A percentile compares a stretch with the other conserved stretches of the same genome.
phyloP scores from a whole-genome alignment of 2,797 vertebrate species.

The Choloepus didactylus region DNA sequence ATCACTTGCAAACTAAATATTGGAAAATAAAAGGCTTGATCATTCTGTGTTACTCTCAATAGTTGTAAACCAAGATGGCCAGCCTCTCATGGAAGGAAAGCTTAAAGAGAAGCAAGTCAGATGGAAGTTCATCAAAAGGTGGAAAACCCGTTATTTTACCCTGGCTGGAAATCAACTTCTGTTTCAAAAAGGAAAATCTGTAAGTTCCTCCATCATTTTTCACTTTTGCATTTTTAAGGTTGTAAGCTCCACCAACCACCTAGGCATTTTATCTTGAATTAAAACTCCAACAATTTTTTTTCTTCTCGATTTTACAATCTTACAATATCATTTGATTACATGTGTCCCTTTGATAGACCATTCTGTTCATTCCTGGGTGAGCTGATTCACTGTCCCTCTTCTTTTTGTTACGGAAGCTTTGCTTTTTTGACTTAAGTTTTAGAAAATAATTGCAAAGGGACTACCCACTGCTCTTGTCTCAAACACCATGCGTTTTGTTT shows the following conservation, averaged over 20 bases:
- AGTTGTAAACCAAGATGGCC: slow-evolving; percentile 96
- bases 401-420: background rate
- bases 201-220: slow-evolving; percentile 86
- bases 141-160: slow-evolving; percentile 98
- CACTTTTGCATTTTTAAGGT: background rate
- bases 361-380: background rate
- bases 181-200: slow-evolving; percentile 96
- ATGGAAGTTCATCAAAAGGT: slow-evolving; percentile 98
- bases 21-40: slow-evolving; percentile 59
- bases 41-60: slow-evolving; percentile 63
- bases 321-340: background rate
- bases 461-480: background rate
- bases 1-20: background rate
- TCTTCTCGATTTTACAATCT: background rate
- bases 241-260: background rate
- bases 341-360: background rate
- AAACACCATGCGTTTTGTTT: background rate
- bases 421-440: background rate
- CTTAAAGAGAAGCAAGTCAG: slow-evolving; percentile 98
- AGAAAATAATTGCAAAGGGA: background rate
- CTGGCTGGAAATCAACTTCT: slow-evolving; percentile 98
- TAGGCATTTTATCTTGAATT: background rate
- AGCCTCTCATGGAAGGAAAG: slow-evolving; percentile 97
- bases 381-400: background rate
- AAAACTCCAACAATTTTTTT: background rate